Percentiles rank a stretch among this genome's conserved stretches.
Evolutionary conservation across 2,113 vertebrate species (phyloP).

Genomic region (Acanthisitta chloris): DNA sequence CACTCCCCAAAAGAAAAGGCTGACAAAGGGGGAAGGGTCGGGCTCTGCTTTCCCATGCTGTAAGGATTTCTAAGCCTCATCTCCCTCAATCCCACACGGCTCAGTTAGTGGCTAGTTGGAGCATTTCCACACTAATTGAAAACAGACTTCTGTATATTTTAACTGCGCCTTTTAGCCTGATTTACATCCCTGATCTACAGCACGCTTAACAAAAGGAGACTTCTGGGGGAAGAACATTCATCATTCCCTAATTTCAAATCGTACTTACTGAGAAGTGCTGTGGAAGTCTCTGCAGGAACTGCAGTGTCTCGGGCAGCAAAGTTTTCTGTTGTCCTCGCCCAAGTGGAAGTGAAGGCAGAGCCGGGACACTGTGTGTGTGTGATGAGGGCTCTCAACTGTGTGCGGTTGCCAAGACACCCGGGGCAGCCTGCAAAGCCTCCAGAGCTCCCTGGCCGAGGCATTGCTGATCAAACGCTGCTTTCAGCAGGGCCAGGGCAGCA

Average conservation of each 20-base stretch:
- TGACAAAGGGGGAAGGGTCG: background rate
- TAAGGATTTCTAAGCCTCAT: background rate
- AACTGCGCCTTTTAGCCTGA: background rate
- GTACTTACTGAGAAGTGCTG: background rate
- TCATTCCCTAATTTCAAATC: background rate
- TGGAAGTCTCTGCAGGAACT: background rate
- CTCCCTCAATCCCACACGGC: background rate
- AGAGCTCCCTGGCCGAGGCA: constrained; percentile 40
- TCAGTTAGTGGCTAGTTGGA: background rate
- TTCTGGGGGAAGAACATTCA: background rate
- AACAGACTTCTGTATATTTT: background rate
- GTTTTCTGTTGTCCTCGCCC: background rate
- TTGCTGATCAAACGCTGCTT: constrained; percentile 59
- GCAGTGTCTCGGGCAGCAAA: background rate
- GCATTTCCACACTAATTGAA: background rate
- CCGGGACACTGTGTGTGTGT: background rate
- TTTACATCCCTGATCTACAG: background rate
- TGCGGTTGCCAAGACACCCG: constrained; percentile 50
- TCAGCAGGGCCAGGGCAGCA: background rate
- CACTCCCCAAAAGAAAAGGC: background rate
- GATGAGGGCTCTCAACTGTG: constrained; percentile 9
- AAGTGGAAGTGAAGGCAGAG: background rate
- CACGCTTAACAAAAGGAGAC: background rate
- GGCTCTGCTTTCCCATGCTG: background rate
- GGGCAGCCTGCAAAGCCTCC: constrained; percentile 28